Percentiles rank a stretch among this genome's conserved stretches.
Evolutionary conservation across 1,140 invertebrate genomes (phyloP).

Genomic region (Pogonognathellus flavescens): DNA sequence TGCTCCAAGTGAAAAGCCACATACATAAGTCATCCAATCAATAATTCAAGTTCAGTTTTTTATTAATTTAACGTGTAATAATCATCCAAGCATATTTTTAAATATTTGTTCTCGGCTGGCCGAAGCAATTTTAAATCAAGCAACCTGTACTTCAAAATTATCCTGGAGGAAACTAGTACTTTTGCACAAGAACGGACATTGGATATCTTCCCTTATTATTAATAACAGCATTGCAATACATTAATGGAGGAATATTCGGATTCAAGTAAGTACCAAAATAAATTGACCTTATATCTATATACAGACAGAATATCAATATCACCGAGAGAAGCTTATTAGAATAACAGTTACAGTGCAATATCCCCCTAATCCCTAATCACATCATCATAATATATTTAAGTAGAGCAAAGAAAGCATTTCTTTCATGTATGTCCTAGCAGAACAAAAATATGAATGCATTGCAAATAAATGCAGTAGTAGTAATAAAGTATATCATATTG

Average conservation of each 20-base stretch:
- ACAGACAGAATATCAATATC: neutral
- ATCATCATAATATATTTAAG: neutral
- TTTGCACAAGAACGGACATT: conserved; percentile 12
- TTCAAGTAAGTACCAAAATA: conserved; percentile 62
- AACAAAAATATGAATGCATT: neutral
- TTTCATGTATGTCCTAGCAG: neutral
- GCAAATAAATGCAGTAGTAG: neutral
- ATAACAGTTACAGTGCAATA: too few species aligned
- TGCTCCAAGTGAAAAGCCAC: neutral
- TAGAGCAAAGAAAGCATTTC: conserved; percentile 1
- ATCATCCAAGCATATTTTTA: too few species aligned
- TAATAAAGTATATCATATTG: neutral
- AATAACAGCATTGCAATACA: conserved; percentile 3
- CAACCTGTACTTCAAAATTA: neutral
- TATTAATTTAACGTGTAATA: too few species aligned
- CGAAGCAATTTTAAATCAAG: neutral
- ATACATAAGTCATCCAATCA: neutral
- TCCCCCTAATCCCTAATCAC: too few species aligned
- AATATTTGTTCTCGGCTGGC: neutral
- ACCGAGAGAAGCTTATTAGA: too few species aligned
- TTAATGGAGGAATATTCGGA: conserved; percentile 63
- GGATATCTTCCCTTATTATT: neutral
- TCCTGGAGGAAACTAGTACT: neutral
- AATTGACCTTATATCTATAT: neutral
- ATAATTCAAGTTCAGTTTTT: too few species aligned